phyloP scores from a whole-genome alignment of 2,888 invertebrate species.

The Pseudococcus jackbeardsleyi region DNA sequence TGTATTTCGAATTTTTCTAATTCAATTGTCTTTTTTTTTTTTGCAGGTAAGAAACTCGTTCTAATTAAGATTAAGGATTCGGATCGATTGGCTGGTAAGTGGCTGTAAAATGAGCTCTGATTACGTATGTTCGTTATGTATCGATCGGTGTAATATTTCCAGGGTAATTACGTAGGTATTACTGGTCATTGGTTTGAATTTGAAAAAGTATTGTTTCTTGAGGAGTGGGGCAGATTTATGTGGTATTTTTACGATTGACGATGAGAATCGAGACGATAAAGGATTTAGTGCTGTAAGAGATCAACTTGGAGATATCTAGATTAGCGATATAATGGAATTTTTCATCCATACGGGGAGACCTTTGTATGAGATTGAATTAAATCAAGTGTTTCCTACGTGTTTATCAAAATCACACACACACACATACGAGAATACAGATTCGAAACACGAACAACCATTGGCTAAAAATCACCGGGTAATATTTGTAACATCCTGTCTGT shows the following conservation, averaged over 20 bases:
- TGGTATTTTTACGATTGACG: too few species aligned
- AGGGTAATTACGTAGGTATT: neutral
- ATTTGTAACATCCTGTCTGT: conserved; percentile 50
- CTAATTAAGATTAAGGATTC: neutral
- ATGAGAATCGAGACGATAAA: too few species aligned
- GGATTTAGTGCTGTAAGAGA: too few species aligned
- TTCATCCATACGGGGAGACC: neutral
- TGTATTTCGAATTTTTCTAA: neutral
- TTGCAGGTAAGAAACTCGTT: conserved; percentile 4
- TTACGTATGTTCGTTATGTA: neutral
- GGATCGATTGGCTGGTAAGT: conserved; percentile 28
- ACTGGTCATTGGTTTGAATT: too few species aligned
- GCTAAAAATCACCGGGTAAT: conserved; percentile 47
- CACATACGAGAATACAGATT: neutral
- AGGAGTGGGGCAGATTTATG: too few species aligned
- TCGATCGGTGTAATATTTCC: neutral
- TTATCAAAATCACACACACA: conserved; percentile 17
- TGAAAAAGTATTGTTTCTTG: too few species aligned
- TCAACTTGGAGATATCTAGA: neutral
- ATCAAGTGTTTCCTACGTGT: conserved; percentile 38
- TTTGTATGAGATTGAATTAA: conserved; percentile 38
- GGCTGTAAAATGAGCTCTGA: neutral
- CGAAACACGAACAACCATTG: conserved; percentile 35
- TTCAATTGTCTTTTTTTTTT: neutral
- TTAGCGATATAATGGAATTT: neutral